Base-by-base conservation (phyloP, 1,140 invertebrate genomes). In the Pomacea maculata region DNA sequence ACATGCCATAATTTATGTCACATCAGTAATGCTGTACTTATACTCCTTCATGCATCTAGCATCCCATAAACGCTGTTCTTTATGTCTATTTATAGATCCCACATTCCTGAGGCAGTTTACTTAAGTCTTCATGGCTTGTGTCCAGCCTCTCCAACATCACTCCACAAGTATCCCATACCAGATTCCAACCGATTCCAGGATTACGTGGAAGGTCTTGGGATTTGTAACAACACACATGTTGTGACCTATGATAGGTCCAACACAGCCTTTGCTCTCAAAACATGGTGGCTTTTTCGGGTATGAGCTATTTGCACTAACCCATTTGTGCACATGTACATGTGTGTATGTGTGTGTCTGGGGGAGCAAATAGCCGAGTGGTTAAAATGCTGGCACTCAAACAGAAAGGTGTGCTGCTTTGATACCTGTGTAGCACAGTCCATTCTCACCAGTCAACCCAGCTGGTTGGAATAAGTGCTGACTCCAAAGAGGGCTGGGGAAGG, bases 221-320 rank as follows among this genome's bases (percentile, higher is more conserved):
- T 89, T 29, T 82, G 79, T 63, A 82, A 84, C 45, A 72, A 87
- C 81, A 89, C 86, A 9, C 88, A 89, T 79, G 82, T 89, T 61
- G 79, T 89, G 25, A 84, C 85, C 5, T 88, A 89, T 77, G 88
- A 89, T 74, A 84, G 85, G 74, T 78, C 84, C 61, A 83, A 85
- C 71, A 82, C 78, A n/a, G 25, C 80, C 4, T 80, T 85, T 14
- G 83, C 87, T 10, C 78, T 86, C 21, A 84, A 86, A 68, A 85
- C 86, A 54, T 88, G 87, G 87, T 89, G 87, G 87, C 45, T 88
- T 15, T 88, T 89, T 55, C 85, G 86, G 84, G 88, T 89, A 83
- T 68, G 81, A 82, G 8, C 57, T 17, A 14, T 17, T 14, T 61
- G 57, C 57, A 61, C 15, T 14, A 1, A 61, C 57, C 34, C 34